A percentile compares a stretch with the other conserved stretches of the same genome.
Conservation (phyloP, 2,113 vertebrate genomes). For the Peromyscus californicus region DNA sequence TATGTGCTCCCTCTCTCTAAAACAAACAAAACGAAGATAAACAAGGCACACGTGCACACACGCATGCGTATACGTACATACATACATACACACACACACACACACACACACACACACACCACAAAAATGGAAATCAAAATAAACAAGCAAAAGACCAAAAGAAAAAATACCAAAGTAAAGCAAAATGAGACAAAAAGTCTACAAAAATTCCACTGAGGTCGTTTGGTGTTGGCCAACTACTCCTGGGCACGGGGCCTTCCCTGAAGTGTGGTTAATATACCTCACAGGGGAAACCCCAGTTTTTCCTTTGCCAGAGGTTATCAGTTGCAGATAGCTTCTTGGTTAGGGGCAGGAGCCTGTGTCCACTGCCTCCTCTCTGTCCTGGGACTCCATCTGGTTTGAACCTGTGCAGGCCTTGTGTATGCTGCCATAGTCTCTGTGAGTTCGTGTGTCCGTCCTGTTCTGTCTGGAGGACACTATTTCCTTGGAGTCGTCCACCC, state of each 20-base stretch:
- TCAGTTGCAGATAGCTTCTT: neutral
- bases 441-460: rapidly evolving
- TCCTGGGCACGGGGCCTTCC: neutral
- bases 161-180: neutral
- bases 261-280: neutral
- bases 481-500: neutral
- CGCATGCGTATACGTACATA: too few species aligned
- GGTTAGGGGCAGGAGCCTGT: neutral
- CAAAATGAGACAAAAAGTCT: neutral
- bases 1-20: neutral
- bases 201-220: too few species aligned
- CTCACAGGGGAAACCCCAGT: neutral
- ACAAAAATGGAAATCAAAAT: neutral
- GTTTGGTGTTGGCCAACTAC: neutral
- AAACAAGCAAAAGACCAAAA: neutral
- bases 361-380: neutral
- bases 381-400: neutral
- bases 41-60: too few species aligned
- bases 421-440: too few species aligned
- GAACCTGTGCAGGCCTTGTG: neutral
- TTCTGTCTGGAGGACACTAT: neutral
- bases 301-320: neutral
- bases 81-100: neutral
- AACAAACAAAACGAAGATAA: neutral
- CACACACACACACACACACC: neutral